Conservation (phyloP, 2,888 invertebrate species). For the Globia sparganii region DNA sequence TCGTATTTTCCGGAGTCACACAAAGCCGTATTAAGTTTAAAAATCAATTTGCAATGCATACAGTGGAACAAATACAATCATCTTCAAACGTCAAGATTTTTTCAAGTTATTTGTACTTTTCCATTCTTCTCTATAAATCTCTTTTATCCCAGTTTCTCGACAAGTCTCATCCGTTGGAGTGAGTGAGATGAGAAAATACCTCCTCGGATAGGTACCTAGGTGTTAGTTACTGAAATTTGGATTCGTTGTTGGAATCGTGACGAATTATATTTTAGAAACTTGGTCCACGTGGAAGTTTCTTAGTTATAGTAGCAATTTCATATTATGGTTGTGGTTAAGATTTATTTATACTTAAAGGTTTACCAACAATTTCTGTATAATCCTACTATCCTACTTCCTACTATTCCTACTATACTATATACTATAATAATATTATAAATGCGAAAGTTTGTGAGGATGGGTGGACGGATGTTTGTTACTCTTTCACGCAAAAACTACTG, state of each 20-base stretch:
- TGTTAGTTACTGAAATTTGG: not conserved
- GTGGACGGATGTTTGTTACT: too few species aligned
- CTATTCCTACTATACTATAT: too few species aligned
- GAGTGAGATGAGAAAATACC: not conserved
- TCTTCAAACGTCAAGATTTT: conserved; percentile 11
- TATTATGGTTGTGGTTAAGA: not conserved
- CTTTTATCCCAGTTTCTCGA: conserved; percentile 1
- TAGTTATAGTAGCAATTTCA: too few species aligned
- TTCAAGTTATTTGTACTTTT: conserved; percentile 33
- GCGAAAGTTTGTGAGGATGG: too few species aligned
- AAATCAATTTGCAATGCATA: conserved; percentile 35
- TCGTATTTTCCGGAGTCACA: conserved; percentile 12
- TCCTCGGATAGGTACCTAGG: not conserved
- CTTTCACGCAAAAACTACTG: too few species aligned
- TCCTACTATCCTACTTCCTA: too few species aligned
- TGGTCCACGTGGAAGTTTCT: not conserved
- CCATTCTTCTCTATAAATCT: conserved; percentile 14
- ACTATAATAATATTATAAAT: too few species aligned
- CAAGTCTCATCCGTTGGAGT: conserved; percentile 5
- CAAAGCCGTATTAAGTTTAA: conserved; percentile 17
- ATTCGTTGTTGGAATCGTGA: not conserved
- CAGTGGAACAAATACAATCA: not conserved
- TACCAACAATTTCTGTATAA: not conserved
- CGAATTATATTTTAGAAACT: not conserved
- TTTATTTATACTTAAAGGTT: not conserved